Evolutionary conservation across 2,888 invertebrate genomes (phyloP), one percentile per base, ranked within the genome.

Genomic region (Noctua comes): DNA sequence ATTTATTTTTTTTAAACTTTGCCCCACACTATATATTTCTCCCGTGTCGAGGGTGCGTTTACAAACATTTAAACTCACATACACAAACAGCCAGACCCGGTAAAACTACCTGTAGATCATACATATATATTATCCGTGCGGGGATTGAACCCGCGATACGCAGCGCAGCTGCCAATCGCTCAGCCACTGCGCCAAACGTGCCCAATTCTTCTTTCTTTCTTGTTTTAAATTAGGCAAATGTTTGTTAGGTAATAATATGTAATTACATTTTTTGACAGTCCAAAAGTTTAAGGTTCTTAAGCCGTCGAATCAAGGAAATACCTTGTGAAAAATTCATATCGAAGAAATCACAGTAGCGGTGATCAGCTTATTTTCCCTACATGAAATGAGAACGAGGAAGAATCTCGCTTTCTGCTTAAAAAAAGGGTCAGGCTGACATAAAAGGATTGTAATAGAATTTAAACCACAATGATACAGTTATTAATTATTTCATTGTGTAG

Each of bases 401-500:
- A 48, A 77, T 43, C n/a, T 68, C 64, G 10, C 36, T 68, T 79
- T 18, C 24, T 18, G 6, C n/a, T 36, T 18, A 31, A 21, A 36
- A 72, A 51, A 40, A 36, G 71, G 74, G 65, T 65, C 24, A 16
- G 5, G 10, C 24, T 16, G 13, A 18, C 21, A 79, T 36, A 87
- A 73, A 83, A 72, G 68, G 71, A 83, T 71, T 84, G 18, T 68
- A 78, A 76, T 76, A 76, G 68, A 74, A 86, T 75, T 78, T 71
- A 88, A 62, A 71, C 80, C 85, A 80, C 77, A 74, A 84, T 85
- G 80, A 79, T 75, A 85, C 79, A 73, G 82, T 83, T 88, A 84
- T 82, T 79, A 89, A 88, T 90, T 81, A 86, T 76, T 86, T 76
- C 71, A 83, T 85, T 85, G 79, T 88, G 57, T 76, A 46, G 78